Evolutionary conservation across 1,140 invertebrate species (phyloP), one percentile per base, ranked within the genome.

Genomic region (Trichonephila clavipes): DNA sequence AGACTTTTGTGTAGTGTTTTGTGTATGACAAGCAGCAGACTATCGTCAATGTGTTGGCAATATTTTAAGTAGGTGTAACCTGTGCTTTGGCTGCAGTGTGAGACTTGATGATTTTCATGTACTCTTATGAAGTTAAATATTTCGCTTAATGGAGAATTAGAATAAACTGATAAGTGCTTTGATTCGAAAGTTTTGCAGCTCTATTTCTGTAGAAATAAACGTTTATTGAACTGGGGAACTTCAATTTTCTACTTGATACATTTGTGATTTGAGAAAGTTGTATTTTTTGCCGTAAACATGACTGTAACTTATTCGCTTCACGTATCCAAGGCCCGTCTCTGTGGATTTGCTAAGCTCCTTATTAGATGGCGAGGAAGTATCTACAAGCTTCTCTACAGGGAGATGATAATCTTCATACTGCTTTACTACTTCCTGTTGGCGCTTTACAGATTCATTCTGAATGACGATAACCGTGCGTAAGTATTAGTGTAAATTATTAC

Each of bases 261-360:
- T 83, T 58, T 12, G 28, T 44, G 28, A 44, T 82, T 40, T 6
- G 12, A 28, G n/a, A n/a, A 77, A 77, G 28, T 28, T 77, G 4
- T n/a, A 10, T 82, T 21, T 82, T 40, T 0, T 21, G 6, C 28
- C 16, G 18, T 6, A 59, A 64, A 44, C 21, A 95, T 95, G 95
- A 95, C 95, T 16, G 94, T 95, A 12, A 95, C 95, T 16, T 95
- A 95, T 94, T 95, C 95, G 7, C 90, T 95, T 21, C 94, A 95
- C 66, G 95, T 95, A 14, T 93, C 95, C 28, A 94, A 94, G 12
- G 94, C 95, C 34, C 89, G 92, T 7, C 93, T 95, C 18, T 94
- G 94, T 72, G 95, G 95, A 7, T 95, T 95, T 81, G 92, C 95
- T 1, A 95, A 95, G 88, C 92, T 95, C 19, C 83, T 95, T 14